These are phyloP conservation scores for Drosophila sturtevanti DNA, from an alignment of 1,140 invertebrate genomes.

Conservation along the genomic window DNA sequence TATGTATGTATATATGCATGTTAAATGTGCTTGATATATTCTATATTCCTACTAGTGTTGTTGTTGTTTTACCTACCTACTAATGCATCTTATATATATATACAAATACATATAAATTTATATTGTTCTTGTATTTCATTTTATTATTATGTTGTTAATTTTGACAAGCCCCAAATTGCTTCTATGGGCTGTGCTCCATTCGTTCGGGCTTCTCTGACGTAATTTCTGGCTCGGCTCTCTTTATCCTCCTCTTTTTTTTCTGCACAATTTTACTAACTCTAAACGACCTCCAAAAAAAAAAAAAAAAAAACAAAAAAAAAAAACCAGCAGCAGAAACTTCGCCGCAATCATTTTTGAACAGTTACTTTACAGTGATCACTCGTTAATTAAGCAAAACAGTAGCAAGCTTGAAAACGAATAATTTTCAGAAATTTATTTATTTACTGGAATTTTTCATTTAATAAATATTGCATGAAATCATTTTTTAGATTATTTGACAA, in stretches of 20 bases:
- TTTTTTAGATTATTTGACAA: too few relatives aligned
- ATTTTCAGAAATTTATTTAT: too few relatives aligned
- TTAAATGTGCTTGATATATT: conserved; percentile 41
- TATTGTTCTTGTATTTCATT: conserved; percentile 44
- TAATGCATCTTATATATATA: conserved; percentile 54
- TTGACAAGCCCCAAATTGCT: conserved; percentile 73
- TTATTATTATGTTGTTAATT: conserved; percentile 61
- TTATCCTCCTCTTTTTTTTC: conserved; percentile 8
- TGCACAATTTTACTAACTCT: conserved; percentile 48
- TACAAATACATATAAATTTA: too few relatives aligned
- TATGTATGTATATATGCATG: conserved; percentile 41
- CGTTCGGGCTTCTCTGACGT: conserved; percentile 53
- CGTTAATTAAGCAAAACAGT: conserved; percentile 11
- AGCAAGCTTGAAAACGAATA: too few relatives aligned
- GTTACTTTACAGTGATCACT: conserved; percentile 36
- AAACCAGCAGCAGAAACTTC: conserved; percentile 30
- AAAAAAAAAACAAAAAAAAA: conserved; percentile 1
- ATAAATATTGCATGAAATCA: too few relatives aligned
- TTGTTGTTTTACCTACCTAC: conserved; percentile 52
- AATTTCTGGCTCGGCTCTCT: conserved; percentile 33
- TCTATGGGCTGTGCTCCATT: conserved; percentile 16
- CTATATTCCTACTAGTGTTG: conserved; percentile 16
- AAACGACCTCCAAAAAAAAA: conserved; percentile 56
- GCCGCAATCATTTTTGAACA: conserved; percentile 49
- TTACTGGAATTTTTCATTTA: too few relatives aligned